phyloP scores from a whole-genome alignment of 2,113 vertebrate species.

The Bombycilla garrulus region DNA sequence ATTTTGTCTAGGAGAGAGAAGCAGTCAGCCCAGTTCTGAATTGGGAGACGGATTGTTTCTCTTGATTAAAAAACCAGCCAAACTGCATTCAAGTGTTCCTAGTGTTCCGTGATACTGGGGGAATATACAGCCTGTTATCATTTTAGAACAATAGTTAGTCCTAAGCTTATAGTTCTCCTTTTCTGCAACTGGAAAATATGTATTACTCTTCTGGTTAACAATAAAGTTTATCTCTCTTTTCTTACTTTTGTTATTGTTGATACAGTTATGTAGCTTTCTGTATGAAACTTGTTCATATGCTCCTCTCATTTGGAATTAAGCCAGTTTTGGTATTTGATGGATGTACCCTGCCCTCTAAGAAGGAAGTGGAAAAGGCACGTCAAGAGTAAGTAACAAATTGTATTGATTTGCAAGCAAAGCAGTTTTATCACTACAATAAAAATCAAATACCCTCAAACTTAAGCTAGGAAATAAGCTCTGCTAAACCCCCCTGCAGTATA shows the following conservation, averaged over 20 bases:
- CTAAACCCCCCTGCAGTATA: neutral
- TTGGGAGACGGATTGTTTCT: neutral
- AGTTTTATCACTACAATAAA: neutral
- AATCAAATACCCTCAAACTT: neutral
- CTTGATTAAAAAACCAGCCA: neutral
- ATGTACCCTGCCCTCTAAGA: slow-evolving; percentile 93
- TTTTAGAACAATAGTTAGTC: neutral
- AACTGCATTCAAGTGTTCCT: neutral
- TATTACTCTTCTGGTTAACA: neutral
- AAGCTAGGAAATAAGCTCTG: neutral
- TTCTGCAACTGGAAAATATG: neutral
- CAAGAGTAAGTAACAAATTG: slow-evolving; percentile 83
- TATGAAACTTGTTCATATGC: slow-evolving; percentile 96
- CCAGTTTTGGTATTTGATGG: slow-evolving; percentile 96
- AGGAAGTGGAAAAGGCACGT: slow-evolving; percentile 89
- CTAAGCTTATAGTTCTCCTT: neutral
- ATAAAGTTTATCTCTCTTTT: neutral
- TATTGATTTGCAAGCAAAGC: neutral
- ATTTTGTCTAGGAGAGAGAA: neutral
- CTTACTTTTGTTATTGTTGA: neutral
- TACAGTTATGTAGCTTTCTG: slow-evolving; percentile 91
- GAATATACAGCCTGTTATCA: neutral
- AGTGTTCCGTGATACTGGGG: neutral
- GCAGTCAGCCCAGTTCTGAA: neutral
- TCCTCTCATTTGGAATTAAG: slow-evolving; percentile 85